Evolutionary conservation across 2,888 invertebrate species (phyloP), one percentile per base, ranked within the genome.

Genomic region (Prosopocoilus inquinatus): DNA sequence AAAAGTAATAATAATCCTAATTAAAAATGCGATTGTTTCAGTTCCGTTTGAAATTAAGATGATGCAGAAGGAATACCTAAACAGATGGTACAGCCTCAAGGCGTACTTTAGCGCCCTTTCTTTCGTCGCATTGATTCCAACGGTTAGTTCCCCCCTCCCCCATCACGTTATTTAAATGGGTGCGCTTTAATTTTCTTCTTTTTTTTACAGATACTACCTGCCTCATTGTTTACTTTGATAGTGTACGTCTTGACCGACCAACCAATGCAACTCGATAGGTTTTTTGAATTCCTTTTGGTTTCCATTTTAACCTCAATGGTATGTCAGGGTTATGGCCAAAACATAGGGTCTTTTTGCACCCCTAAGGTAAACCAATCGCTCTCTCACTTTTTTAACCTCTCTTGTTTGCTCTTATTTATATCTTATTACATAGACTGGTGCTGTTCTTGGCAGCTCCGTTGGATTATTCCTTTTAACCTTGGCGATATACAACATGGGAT

Each of bases 1-100:
- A 16, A 16, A 16, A n/a, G n/a, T n/a, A n/a, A n/a, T n/a, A n/a
- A n/a, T n/a, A n/a, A n/a, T n/a, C n/a, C 16, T 2, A 16, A 36
- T 2, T 3, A 36, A 11, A 11, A 38, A 12, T 34, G n/a, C 8
- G n/a, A 12, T 41, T 13, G 8, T 80, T 80, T 12, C 81, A 88
- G 87, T 87, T 71, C 90, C 90, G 1, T 82, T 82, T 59, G 90
- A 90, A 75, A 87, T 89, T 85, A 84, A 81, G 0, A 86, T 89
- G 61, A 72, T 90, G 54, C 79, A 85, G 43, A 89, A 89, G 68
- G 90, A 90, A 69, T 89, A 90, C 67, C 90, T 90, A 69, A 90
- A 90, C 71, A 81, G 90, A 73, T 90, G 90, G 90, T 90, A 90
- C 72, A 90, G 89, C 1, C 73, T 90, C 35, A 89, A 89, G 61